Evolutionary conservation across 2,888 invertebrate species (phyloP).

Genomic region (Tachina fera): DNA sequence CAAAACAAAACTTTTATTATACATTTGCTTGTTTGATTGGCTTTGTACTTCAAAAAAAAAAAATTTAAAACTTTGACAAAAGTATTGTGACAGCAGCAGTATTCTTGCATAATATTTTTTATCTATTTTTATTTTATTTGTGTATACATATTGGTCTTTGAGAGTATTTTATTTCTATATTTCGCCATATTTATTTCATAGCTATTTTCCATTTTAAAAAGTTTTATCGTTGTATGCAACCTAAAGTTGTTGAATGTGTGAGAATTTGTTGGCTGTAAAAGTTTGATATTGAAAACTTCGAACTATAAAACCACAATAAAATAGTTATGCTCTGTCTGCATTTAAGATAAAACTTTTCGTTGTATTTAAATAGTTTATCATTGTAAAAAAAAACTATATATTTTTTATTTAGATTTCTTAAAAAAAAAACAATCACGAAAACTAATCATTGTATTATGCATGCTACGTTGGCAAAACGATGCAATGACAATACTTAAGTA

Average conservation of each 20-base stretch:
- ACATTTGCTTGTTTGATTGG: too few relatives aligned
- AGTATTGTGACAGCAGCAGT: too few relatives aligned
- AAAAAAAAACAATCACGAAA: neutral
- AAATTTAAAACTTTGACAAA: too few relatives aligned
- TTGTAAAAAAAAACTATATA: neutral
- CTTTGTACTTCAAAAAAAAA: too few relatives aligned
- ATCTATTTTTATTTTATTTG: too few relatives aligned
- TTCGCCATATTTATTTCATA: neutral
- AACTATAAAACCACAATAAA: conserved; percentile 59
- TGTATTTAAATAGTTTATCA: neutral
- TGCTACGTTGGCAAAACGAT: neutral
- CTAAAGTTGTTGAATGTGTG: neutral
- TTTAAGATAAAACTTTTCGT: conserved; percentile 59
- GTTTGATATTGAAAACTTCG: conserved; percentile 13
- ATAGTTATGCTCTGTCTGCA: conserved; percentile 59
- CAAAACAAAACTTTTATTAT: too few relatives aligned
- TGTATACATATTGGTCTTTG: too few relatives aligned
- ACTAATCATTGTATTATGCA: conserved; percentile 36
- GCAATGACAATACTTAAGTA: neutral
- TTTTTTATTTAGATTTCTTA: conserved; percentile 15
- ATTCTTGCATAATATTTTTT: too few relatives aligned
- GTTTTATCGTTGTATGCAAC: neutral
- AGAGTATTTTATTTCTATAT: neutral
- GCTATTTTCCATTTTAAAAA: neutral
- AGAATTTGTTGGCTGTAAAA: conserved; percentile 20